Evolutionary conservation across 2,113 vertebrate genomes (phyloP), one percentile per base, ranked within the genome.

Genomic region (Gila orcuttii): DNA sequence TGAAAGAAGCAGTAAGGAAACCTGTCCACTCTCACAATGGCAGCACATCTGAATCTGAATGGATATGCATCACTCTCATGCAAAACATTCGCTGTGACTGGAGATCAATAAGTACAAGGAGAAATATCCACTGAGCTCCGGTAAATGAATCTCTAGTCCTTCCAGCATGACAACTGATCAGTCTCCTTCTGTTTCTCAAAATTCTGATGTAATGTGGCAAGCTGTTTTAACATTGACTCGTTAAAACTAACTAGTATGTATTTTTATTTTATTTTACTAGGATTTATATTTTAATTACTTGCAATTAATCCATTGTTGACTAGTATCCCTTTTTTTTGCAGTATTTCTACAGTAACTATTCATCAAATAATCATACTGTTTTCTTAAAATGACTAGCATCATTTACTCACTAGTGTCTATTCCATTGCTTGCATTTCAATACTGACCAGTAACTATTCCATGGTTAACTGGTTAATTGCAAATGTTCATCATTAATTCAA

Each of bases 131-230:
- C 45, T 68, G 42, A 82, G 64, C 62, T 36, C 19, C 19, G 3
- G 42, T 47, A 82, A 82, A 82, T 52, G 31, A 45, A 68, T 82
- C 10, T 50, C 39, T 68, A 68, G 79, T 66, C 62, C 28, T 33
- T 69, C 62, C 45, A 69, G 60, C 60, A n/a, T 82, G 62, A 69
- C 45, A 82, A 82, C 62, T 68, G 60, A 68, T 82, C 79, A 68
- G 25, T 69, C 62, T 69, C 79, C 62, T 81, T 62, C 62, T 52
- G 68, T 68, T 23, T 68, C 59, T 60, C 33, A 60, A 60, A 60
- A 79, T 23, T 15, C 59, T 36, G 45, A 82, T 52, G 25, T 4
- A 52, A 36, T 77, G 2, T 77, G 75, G 75, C 75, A 77, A 55
- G 75, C 47, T 21, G 9, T 7, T 2, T 33, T 21, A 31, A 77